These are phyloP conservation scores for Ciconia maguari DNA, from an alignment of 2,113 vertebrate species.

Conservation along the genomic window DNA sequence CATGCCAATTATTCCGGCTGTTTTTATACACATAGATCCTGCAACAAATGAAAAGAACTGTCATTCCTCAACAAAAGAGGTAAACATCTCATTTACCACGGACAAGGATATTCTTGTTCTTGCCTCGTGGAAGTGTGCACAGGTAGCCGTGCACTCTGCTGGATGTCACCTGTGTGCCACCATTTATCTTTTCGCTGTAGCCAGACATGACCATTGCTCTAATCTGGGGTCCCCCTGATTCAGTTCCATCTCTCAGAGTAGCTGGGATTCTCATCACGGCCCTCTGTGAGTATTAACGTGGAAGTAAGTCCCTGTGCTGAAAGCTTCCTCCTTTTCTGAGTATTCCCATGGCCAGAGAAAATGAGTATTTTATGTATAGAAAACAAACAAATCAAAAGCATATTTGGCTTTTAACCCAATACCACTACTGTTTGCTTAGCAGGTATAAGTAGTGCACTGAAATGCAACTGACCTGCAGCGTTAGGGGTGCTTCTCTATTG, in stretches of 20 bases:
- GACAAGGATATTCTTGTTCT: not conserved
- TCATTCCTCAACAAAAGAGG: not conserved
- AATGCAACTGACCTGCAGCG: conserved; percentile 78
- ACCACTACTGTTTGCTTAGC: not conserved
- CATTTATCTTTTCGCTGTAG: rapidly evolving
- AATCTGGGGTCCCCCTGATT: not conserved
- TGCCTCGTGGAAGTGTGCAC: rapidly evolving
- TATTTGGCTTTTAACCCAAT: rapidly evolving
- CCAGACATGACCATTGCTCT: not conserved
- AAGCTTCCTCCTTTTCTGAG: not conserved
- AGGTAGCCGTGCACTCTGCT: not conserved
- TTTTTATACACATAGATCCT: not conserved
- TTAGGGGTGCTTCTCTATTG: conserved; percentile 76
- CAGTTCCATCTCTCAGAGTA: not conserved
- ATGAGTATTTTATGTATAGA: rapidly evolving
- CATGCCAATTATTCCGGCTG: not conserved
- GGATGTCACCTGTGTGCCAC: not conserved
- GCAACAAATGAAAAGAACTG: not conserved
- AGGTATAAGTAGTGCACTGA: rapidly evolving
- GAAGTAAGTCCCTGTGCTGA: not conserved
- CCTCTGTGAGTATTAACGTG: rapidly evolving
- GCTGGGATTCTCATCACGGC: not conserved
- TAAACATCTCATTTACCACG: not conserved
- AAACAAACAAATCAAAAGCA: rapidly evolving
- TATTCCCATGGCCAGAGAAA: rapidly evolving